Conservation (phyloP, 2,888 invertebrate species). For the Caenorhabditis panamensis region DNA sequence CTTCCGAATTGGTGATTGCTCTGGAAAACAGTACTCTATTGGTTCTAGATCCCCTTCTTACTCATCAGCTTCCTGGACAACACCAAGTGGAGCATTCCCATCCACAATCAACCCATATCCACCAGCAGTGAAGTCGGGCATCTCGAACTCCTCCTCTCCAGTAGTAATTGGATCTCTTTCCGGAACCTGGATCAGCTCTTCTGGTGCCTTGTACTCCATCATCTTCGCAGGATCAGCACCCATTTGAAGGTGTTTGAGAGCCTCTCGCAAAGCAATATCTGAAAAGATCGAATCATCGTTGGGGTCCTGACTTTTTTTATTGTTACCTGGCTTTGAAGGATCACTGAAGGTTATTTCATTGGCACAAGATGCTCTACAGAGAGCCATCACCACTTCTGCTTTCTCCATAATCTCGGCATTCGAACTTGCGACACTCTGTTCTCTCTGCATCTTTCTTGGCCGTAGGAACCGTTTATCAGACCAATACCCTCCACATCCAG, state of each 20-base stretch:
- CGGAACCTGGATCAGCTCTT: slow-evolving; percentile 22
- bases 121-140: slow-evolving; percentile 40
- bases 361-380: slow-evolving; percentile 30
- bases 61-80: slow-evolving; percentile 34
- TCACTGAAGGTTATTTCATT: slow-evolving; percentile 21
- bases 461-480: slow-evolving; percentile 67
- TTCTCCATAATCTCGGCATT: slow-evolving; percentile 59
- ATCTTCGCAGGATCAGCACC: slow-evolving; percentile 27
- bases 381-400: slow-evolving; percentile 58
- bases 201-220: slow-evolving; percentile 37
- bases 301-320: no score
- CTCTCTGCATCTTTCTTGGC: slow-evolving; percentile 58
- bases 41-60: slow-evolving; percentile 13
- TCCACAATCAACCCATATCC: slow-evolving; percentile 42
- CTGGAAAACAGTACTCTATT: no score
- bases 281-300: not conserved
- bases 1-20: not conserved
- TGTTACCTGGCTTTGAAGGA: slow-evolving; percentile 24
- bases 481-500: slow-evolving; percentile 64
- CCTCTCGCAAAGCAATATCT: slow-evolving; percentile 40
- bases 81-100: slow-evolving; percentile 18
- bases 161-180: slow-evolving; percentile 40
- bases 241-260: slow-evolving; percentile 31
- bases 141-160: slow-evolving; percentile 23
- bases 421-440: slow-evolving; percentile 54